Conservation (phyloP, 2,113 vertebrate genomes). For the Promerops cafer region DNA sequence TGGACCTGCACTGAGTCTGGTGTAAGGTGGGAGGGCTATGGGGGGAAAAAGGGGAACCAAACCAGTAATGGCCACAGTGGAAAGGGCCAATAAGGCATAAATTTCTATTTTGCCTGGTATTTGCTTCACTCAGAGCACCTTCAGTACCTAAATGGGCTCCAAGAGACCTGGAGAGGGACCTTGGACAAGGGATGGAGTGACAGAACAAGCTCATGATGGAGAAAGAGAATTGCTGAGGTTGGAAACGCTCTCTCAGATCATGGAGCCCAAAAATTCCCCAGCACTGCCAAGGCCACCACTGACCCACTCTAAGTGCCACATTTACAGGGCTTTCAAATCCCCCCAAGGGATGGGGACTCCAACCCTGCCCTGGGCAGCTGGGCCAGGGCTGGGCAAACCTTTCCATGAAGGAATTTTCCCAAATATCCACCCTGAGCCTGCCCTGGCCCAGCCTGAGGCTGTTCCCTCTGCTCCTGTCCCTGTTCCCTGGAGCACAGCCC, state of each 20-base stretch:
- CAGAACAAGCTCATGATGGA: not conserved
- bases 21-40: not conserved
- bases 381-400: accelerated
- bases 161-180: not conserved
- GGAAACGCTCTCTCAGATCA: not conserved
- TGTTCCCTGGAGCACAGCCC: not conserved
- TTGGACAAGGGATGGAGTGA: not conserved
- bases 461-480: not conserved
- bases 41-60: not conserved
- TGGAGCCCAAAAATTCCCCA: not conserved
- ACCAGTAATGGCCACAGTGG: not conserved
- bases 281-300: not conserved
- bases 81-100: not conserved
- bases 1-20: not conserved
- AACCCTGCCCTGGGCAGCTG: not conserved
- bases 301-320: accelerated
- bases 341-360: no score
- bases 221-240: accelerated
- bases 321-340: accelerated
- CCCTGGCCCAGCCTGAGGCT: accelerated
- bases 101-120: not conserved
- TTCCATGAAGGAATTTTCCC: not conserved
- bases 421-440: accelerated
- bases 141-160: not conserved
- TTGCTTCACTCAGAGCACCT: not conserved